phyloP scores from a whole-genome alignment of 2,888 invertebrate genomes.

The Drosophila pseudotalamancana region DNA sequence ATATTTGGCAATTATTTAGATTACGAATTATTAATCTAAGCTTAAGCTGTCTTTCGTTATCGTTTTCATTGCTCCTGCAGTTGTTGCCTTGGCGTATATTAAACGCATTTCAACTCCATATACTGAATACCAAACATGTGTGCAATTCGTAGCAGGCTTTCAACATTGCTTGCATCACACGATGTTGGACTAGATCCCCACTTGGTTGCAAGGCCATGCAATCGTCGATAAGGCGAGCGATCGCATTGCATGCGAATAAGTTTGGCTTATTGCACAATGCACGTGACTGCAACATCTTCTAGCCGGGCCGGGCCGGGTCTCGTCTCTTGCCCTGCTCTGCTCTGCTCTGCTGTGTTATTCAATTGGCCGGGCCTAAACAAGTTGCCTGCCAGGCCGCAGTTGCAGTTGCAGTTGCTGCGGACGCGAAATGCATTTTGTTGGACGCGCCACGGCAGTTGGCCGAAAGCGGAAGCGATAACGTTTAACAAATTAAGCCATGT shows the following conservation, averaged over 20 bases:
- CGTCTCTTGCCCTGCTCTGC: neutral
- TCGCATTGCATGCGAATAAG: slow-evolving; percentile 70
- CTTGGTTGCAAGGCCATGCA: slow-evolving; percentile 42
- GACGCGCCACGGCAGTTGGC: slow-evolving; percentile 47
- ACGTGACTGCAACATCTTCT: slow-evolving; percentile 59
- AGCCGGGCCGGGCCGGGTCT: too few relatives aligned
- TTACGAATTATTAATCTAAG: too few relatives aligned
- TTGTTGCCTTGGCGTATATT: neutral
- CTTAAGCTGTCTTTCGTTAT: too few relatives aligned
- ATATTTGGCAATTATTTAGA: too few relatives aligned
- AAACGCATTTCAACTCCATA: neutral
- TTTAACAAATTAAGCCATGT: slow-evolving; percentile 79
- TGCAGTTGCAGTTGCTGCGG: slow-evolving; percentile 42
- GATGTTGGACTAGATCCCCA: neutral
- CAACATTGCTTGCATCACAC: neutral
- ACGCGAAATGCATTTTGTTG: slow-evolving; percentile 61
- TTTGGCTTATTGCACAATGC: slow-evolving; percentile 69
- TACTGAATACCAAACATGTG: neutral
- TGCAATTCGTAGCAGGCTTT: neutral
- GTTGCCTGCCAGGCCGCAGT: slow-evolving; percentile 19
- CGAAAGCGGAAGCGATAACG: slow-evolving; percentile 75
- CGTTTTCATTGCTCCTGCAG: too few relatives aligned
- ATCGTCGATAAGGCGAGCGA: slow-evolving; percentile 51
- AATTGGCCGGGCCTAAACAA: slow-evolving; percentile 15
- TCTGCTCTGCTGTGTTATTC: neutral